A percentile compares a stretch with the other conserved stretches of the same genome.
Conservation (phyloP, 2,113 vertebrate genomes). For the Suricata suricatta region DNA sequence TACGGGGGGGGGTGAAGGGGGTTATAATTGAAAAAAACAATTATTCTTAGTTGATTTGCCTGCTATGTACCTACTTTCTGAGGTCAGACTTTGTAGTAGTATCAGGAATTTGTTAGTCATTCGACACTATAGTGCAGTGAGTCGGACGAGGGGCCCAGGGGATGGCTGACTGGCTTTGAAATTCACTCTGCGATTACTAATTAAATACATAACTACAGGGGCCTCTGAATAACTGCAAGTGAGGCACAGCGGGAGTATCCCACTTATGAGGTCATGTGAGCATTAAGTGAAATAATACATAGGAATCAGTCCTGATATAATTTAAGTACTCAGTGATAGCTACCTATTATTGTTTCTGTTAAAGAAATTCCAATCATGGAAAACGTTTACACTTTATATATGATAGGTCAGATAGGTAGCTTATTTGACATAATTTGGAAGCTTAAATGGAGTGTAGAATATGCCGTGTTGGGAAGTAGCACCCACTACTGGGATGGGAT, state of each 20-base stretch:
- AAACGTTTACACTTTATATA: neutral
- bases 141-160: neutral
- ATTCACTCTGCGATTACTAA: neutral
- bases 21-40: neutral
- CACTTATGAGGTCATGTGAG: neutral
- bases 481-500: neutral
- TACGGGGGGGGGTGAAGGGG: neutral
- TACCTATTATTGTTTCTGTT: neutral
- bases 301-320: neutral
- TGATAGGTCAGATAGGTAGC: neutral
- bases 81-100: neutral
- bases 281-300: neutral
- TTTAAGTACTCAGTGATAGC: neutral
- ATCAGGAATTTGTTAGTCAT: neutral
- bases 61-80: neutral
- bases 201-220: neutral
- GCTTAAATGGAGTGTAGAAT: neutral
- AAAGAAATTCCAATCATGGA: neutral
- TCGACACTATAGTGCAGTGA: neutral
- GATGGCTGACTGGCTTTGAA: neutral
- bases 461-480: neutral
- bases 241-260: neutral
- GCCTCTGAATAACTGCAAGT: neutral
- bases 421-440: conserved; percentile 8
- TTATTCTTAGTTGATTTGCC: neutral